Evolutionary conservation across 2,888 invertebrate genomes (phyloP), one percentile per base, ranked within the genome.

Genomic region (Rhyacophila evoluta): DNA sequence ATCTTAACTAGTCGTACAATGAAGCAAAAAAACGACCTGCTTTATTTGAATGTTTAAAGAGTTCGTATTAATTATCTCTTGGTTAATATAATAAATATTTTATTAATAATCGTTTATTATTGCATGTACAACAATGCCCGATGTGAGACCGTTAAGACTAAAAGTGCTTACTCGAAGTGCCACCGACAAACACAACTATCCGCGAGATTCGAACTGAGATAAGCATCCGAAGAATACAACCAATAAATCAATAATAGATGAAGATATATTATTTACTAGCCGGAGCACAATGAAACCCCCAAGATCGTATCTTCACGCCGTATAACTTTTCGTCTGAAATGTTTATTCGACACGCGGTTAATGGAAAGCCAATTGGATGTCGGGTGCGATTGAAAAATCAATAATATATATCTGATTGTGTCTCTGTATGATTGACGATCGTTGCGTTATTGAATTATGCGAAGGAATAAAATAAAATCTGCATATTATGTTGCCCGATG

Each of bases 251-350:
- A 69, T 69, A 69, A 69, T 69, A 69, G 69, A 69, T 69, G 27
- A 69, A 69, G 69, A 69, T 69, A 69, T 69, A 69, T 69, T 69
- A 69, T 69, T 69, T 69, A 69, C 69, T 69, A 28, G 69, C 28
- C 28, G 28, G 69, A 28, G 55, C 55, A 55, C 55, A 55, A 55
- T 55, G 55, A 55, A 55, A 55, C 55, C 55, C 55, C 55, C 25
- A 55, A 55, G 55, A 55, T 55, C 55, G 19, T 55, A 55, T 55
- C 55, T 19, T 19, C 19, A 0, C 19, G 55, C 55, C 8, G 55
- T 55, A 55, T 55, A 55, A 25, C 55, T 55, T 55, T 55, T 55
- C 55, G 55, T 55, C 55, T 55, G 55, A 55, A 55, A 55, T 55
- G 55, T 55, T 55, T 55, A 55, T 55, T 55, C 55, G 55, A 55